These are phyloP conservation scores for Boleophthalmus pectinirostris DNA, from an alignment of 2,113 vertebrate genomes.

Conservation along the genomic window DNA sequence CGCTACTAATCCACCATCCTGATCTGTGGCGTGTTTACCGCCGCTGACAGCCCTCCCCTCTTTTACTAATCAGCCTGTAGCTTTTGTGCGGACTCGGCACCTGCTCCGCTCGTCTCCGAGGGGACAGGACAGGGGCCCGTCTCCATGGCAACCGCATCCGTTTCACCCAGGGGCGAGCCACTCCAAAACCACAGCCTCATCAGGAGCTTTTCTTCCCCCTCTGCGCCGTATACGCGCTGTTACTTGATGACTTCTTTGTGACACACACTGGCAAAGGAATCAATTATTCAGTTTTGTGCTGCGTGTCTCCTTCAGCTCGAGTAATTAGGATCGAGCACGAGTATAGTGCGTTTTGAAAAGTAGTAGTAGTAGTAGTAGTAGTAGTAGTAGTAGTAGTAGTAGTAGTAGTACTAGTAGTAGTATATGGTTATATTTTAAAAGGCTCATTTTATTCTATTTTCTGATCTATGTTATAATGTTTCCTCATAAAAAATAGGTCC, in stretches of 20 bases:
- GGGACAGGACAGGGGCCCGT: conserved; percentile 61
- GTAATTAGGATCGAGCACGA: conserved; percentile 31
- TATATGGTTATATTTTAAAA: no score
- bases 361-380: no score
- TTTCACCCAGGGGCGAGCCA: conserved; percentile 63
- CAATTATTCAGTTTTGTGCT: conserved; percentile 67
- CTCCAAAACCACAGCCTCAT: conserved; percentile 61
- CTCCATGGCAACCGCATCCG: conserved; percentile 79
- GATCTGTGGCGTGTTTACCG: conserved; percentile 36
- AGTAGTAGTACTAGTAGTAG: no score
- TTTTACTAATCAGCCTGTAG: conserved; percentile 61
- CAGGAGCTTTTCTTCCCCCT: conserved; percentile 43
- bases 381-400: no score
- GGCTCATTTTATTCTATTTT: no score
- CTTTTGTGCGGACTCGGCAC: conserved; percentile 63
- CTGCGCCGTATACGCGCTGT: conserved; percentile 37
- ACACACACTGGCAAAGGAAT: conserved; percentile 58
- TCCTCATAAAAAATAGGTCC: no score
- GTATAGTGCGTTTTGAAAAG: conserved; percentile 3
- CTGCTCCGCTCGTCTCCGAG: conserved; percentile 66
- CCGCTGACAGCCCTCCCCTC: conserved; percentile 52
- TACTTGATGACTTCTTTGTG: conserved; percentile 39
- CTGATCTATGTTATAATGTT: no score
- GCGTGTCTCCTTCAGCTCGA: conserved; percentile 38
- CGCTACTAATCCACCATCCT: no score